Percentiles rank a stretch among this genome's conserved stretches.
These are phyloP conservation scores for Ormia ochracea DNA, from an alignment of 2,888 invertebrate species.

Conservation along the genomic window DNA sequence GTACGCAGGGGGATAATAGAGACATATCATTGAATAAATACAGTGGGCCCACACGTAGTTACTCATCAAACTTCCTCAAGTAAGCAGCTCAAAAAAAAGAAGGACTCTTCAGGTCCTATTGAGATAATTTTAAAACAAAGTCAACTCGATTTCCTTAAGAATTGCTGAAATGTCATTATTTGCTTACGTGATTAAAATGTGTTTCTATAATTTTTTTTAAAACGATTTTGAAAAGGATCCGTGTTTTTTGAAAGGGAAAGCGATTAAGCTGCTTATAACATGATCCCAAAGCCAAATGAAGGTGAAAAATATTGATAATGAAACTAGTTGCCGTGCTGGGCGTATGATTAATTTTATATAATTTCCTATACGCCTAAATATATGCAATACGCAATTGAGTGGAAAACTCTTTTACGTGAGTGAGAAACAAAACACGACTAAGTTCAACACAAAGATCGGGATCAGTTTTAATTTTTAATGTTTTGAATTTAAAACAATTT, in stretches of 20 bases:
- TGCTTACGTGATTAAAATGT: neutral
- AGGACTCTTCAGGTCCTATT: neutral
- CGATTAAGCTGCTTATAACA: slow-evolving; percentile 47
- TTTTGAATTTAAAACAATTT: too few relatives aligned
- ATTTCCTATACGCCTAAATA: neutral
- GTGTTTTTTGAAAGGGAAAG: slow-evolving; percentile 11
- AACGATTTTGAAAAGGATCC: neutral
- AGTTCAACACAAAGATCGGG: too few relatives aligned
- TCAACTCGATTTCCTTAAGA: neutral
- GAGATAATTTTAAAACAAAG: neutral
- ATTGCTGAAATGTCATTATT: neutral
- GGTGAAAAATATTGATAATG: neutral
- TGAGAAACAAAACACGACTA: too few relatives aligned
- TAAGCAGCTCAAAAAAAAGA: too few relatives aligned
- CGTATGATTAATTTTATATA: neutral
- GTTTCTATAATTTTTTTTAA: neutral
- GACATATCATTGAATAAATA: slow-evolving; percentile 35
- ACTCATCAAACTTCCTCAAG: too few relatives aligned
- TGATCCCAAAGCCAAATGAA: slow-evolving; percentile 1
- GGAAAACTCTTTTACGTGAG: too few relatives aligned
- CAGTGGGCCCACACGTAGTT: neutral
- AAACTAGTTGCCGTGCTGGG: neutral
- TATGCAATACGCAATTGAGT: neutral
- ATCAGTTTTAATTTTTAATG: too few relatives aligned
- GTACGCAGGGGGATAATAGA: neutral